Base-by-base conservation (phyloP, 2,797 vertebrate species). In the Columba guinea region DNA sequence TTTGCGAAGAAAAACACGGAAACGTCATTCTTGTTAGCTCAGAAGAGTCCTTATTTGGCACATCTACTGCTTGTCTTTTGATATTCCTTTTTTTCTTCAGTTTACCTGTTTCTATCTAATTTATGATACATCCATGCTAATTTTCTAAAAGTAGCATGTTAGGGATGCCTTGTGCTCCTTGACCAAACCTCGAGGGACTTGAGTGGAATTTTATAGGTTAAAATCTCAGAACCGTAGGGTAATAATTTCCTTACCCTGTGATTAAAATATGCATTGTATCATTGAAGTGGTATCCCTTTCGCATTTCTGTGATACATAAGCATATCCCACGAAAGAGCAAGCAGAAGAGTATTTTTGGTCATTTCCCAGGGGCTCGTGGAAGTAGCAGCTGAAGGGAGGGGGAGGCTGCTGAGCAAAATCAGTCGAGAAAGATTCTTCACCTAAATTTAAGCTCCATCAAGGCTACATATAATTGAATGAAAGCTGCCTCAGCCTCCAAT, bases 1-100 rank as follows among this genome's bases (percentile, higher is more conserved):
- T 91, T 90, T 93, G 89, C 74, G 13, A 87, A 85, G 63, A 67
- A 53, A 96, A 97, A 59, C 77, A 83, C 52, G 70, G 63, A 84
- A 76, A 93, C 81, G 75, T 79, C 90, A 59, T 68, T 53, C 67
- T 87, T 58, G 16, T 77, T 71, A 96, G 53, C 78, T 93, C 91
- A 87, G 71, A 74, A 58, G 41, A 88, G 24, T 22, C 56, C 51
- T 88, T 87, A 30, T 92, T 68, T 89, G 79, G 26, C 63, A 96
- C 5, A 58, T 73, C 27, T 55, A 86, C n/a, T 58, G 88, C 63
- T 89, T 68, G 13, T 67, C 27, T 62, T 58, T 73, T 56, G 53
- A 64, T 80, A 17, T 78, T 63, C 63, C 21, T 87, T 73, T 67
- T 91, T 84, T 12, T 75, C 32, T 67, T 75, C 39, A 48, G 26